A percentile compares a stretch with the other conserved stretches of the same genome.
These are phyloP conservation scores for Meloidogyne chitwoodi DNA, from an alignment of 1,140 invertebrate genomes.

Conservation along the genomic window DNA sequence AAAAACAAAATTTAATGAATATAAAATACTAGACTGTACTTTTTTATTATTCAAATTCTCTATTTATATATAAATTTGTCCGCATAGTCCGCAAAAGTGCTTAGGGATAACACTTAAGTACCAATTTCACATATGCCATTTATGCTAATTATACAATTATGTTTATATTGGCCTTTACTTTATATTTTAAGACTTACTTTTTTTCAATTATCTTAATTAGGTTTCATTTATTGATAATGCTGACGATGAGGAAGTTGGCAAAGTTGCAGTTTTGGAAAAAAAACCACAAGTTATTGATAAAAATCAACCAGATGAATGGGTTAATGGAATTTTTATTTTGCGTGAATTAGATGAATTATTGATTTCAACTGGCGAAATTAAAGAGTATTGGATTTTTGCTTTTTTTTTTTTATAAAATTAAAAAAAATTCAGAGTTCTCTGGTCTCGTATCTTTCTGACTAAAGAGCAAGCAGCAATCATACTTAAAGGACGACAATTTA, in stretches of 20 bases:
- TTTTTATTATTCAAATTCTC: too few relatives aligned
- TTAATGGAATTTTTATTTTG: conserved; percentile 35
- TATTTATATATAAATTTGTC: too few relatives aligned
- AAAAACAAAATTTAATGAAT: too few relatives aligned
- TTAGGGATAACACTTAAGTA: too few relatives aligned
- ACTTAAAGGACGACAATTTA: not conserved
- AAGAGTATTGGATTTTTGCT: conserved; percentile 1
- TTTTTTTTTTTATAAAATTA: not conserved
- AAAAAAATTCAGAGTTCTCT: conserved; percentile 35
- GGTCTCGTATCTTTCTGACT: conserved; percentile 43
- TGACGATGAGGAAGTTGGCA: conserved; percentile 29
- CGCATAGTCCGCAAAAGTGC: too few relatives aligned
- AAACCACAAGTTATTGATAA: conserved; percentile 32
- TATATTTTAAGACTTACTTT: too few relatives aligned
- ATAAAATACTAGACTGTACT: too few relatives aligned
- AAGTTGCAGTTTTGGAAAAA: conserved; percentile 23
- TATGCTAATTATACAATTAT: too few relatives aligned
- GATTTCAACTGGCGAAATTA: not conserved
- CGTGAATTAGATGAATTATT: conserved; percentile 30
- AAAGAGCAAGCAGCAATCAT: conserved; percentile 18
- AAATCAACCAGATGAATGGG: conserved; percentile 40
- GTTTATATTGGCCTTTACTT: too few relatives aligned
- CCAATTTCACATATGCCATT: too few relatives aligned
- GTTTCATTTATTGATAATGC: conserved; percentile 14
- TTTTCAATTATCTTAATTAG: not conserved